These are phyloP conservation scores for Odontophorus gujanensis DNA, from an alignment of 2,113 vertebrate genomes.

Conservation along the genomic window DNA sequence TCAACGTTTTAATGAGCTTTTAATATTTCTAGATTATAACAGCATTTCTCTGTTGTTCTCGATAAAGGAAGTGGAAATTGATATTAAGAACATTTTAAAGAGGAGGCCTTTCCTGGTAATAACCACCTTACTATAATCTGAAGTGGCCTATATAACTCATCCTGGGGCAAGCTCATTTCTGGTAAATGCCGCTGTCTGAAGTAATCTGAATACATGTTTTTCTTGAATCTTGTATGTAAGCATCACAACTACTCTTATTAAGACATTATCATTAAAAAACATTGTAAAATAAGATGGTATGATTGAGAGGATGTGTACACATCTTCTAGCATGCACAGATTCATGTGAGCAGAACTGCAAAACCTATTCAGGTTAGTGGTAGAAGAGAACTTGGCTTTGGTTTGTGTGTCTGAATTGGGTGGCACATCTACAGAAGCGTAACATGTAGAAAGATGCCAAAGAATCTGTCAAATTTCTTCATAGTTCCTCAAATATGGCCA, in stretches of 20 bases:
- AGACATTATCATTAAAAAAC: conserved; percentile 27
- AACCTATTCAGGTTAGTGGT: neutral
- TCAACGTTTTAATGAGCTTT: neutral
- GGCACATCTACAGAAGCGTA: neutral
- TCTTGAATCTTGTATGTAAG: conserved; percentile 9
- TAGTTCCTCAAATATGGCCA: neutral
- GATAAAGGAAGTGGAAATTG: neutral
- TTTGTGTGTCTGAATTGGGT: neutral
- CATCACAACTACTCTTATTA: conserved; percentile 14
- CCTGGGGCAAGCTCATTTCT: conserved; percentile 23
- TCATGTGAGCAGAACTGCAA: neutral
- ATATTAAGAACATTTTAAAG: neutral
- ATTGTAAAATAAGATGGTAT: neutral
- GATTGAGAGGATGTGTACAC: conserved; percentile 33
- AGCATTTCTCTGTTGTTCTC: neutral
- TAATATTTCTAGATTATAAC: neutral
- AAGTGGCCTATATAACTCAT: neutral
- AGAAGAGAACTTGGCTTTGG: neutral
- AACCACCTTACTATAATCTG: neutral
- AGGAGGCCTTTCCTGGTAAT: neutral
- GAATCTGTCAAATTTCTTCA: neutral
- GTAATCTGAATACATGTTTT: neutral
- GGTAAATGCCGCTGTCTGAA: conserved; percentile 1
- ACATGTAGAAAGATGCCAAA: neutral
- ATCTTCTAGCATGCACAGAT: neutral